These are phyloP conservation scores for Gymnoscelis rufifasciata DNA, from an alignment of 2,888 invertebrate genomes.

Conservation along the genomic window DNA sequence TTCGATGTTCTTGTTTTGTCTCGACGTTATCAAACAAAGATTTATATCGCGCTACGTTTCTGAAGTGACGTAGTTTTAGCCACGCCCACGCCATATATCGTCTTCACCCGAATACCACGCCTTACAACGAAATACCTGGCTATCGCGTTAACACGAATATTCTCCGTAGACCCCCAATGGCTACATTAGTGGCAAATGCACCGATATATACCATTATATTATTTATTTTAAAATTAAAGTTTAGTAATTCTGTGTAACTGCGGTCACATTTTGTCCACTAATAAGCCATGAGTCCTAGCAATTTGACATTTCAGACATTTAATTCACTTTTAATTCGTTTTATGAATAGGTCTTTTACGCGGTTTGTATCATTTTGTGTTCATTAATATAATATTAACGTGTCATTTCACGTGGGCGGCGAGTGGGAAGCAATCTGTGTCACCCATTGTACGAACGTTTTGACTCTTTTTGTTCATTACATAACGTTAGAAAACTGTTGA, in stretches of 20 bases:
- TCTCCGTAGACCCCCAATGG: too few relatives aligned
- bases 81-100: too few relatives aligned
- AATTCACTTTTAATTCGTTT: slow-evolving; percentile 71
- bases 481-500: slow-evolving; percentile 41
- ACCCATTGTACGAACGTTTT: slow-evolving; percentile 40
- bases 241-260: slow-evolving; percentile 44
- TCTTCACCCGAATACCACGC: too few relatives aligned
- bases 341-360: slow-evolving; percentile 74
- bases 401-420: slow-evolving; percentile 58
- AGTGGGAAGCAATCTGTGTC: slow-evolving; percentile 51
- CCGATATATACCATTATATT: too few relatives aligned
- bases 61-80: too few relatives aligned
- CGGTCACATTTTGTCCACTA: slow-evolving; percentile 43
- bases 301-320: slow-evolving; percentile 75
- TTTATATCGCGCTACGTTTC: too few relatives aligned
- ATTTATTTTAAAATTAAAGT: too few relatives aligned
- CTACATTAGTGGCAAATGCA: too few relatives aligned
- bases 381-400: slow-evolving; percentile 69
- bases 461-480: slow-evolving; percentile 32
- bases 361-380: slow-evolving; percentile 72
- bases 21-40: too few relatives aligned
- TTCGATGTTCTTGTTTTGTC: too few relatives aligned
- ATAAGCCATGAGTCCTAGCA: slow-evolving; percentile 65
- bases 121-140: too few relatives aligned
- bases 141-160: too few relatives aligned